Percentiles rank a stretch among this genome's conserved stretches.
Evolutionary conservation across 2,797 vertebrate species (phyloP).

Genomic region (Sarcophilus harrisii): DNA sequence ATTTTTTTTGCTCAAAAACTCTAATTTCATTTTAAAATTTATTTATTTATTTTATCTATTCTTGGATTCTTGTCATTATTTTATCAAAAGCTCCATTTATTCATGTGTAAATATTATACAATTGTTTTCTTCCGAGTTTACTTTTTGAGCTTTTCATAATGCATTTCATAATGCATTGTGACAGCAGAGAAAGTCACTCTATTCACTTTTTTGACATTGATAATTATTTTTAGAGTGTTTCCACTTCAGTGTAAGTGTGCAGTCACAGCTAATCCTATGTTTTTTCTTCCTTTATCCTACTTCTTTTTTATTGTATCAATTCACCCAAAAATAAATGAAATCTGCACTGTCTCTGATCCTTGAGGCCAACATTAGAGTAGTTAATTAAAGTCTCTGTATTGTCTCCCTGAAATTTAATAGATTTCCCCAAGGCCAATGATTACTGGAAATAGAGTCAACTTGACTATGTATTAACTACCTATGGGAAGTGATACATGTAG

Average conservation of each 20-base stretch:
- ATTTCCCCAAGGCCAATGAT: background rate
- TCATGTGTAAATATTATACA: background rate
- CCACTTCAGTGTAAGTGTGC: background rate
- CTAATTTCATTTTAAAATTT: background rate
- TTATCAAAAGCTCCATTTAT: background rate
- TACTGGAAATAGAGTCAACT: background rate
- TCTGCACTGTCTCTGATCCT: background rate
- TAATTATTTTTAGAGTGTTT: background rate
- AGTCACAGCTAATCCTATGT: background rate
- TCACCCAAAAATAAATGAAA: background rate
- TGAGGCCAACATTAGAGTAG: background rate
- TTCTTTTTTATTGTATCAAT: background rate
- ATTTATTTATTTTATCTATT: background rate
- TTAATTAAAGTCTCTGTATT: background rate
- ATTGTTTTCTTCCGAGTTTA: background rate
- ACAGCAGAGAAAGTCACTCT: background rate
- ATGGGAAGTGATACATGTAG: background rate
- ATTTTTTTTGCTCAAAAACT: background rate
- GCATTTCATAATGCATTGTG: background rate
- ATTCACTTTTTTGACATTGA: background rate
- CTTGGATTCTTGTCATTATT: background rate
- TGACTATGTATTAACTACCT: background rate
- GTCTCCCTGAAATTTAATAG: background rate
- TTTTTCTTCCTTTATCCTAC: background rate
- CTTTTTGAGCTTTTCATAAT: background rate